These are phyloP conservation scores for Drosophila setosimentum DNA, from an alignment of 2,888 invertebrate species.

Conservation along the genomic window DNA sequence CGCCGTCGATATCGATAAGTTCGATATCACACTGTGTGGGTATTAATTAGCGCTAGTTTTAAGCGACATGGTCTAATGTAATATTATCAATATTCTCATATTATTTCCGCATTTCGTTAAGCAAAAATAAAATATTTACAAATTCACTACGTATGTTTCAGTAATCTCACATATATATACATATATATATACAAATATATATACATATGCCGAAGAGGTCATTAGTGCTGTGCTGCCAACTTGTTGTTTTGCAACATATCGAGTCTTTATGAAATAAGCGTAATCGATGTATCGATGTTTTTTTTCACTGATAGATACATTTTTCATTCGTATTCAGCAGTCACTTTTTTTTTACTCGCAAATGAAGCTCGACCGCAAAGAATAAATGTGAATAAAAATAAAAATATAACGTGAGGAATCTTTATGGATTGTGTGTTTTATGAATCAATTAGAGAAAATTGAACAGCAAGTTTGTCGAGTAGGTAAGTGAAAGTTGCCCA, in stretches of 20 bases:
- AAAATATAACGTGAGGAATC: slow-evolving; percentile 61
- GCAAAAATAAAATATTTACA: not conserved
- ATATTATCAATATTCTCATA: not conserved
- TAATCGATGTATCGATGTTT: slow-evolving; percentile 19
- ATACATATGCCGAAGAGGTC: not conserved
- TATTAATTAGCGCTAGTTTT: not conserved
- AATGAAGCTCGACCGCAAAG: slow-evolving; percentile 73
- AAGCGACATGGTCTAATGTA: not conserved
- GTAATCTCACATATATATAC: not conserved
- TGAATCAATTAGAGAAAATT: slow-evolving; percentile 70
- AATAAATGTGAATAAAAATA: slow-evolving; percentile 62
- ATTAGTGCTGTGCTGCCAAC: slow-evolving; percentile 27
- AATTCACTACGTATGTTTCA: not conserved
- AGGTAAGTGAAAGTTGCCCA: slow-evolving; percentile 65
- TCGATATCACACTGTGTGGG: not conserved
- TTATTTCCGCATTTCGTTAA: not conserved
- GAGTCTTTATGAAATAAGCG: not conserved
- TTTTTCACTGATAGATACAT: slow-evolving; percentile 69
- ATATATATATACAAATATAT: not conserved
- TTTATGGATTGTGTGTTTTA: slow-evolving; percentile 66
- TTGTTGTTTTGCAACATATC: slow-evolving; percentile 5
- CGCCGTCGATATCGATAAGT: slow-evolving; percentile 15
- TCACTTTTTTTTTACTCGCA: slow-evolving; percentile 74
- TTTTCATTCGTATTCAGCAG: slow-evolving; percentile 63
- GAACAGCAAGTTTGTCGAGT: slow-evolving; percentile 67